phyloP scores from a whole-genome alignment of 1,140 invertebrate species.

The Carposina sasakii region DNA sequence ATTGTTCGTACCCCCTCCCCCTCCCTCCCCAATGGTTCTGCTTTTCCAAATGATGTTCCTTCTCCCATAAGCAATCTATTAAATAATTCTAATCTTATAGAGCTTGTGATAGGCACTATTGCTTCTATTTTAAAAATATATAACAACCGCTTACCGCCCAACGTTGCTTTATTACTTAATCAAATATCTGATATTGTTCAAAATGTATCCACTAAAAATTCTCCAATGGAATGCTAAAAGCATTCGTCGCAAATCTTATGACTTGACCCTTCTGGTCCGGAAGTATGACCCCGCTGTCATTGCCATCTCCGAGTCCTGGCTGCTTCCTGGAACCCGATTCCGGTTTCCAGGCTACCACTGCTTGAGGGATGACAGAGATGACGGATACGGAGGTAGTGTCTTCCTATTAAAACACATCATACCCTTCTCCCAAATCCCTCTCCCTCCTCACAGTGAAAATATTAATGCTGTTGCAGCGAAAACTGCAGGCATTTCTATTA shows the following conservation, averaged over 20 bases:
- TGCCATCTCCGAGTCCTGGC: background rate
- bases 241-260: conserved; percentile 7
- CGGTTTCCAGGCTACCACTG: background rate
- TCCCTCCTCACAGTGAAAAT: background rate
- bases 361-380: conserved; percentile 2
- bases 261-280: background rate
- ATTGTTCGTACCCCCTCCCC: background rate
- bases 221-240: conserved; percentile 17
- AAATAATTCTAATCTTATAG: background rate
- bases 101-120: background rate
- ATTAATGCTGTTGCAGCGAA: conserved; percentile 4
- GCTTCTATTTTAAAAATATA: background rate
- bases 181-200: conserved; percentile 2
- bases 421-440: background rate
- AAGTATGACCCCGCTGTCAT: background rate
- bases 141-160: conserved; percentile 13
- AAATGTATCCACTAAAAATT: conserved; percentile 2
- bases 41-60: background rate
- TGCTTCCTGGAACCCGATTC: background rate
- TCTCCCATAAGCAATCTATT: too few species aligned
- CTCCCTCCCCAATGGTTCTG: conserved; percentile 2
- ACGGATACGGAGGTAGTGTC: background rate
- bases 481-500: background rate
- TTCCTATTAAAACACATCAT: conserved; percentile 1
- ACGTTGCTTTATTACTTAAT: conserved; percentile 9